Percentiles rank a stretch among this genome's conserved stretches.
phyloP scores from a whole-genome alignment of 2,113 vertebrate species.

The Phodopus roborovskii region DNA sequence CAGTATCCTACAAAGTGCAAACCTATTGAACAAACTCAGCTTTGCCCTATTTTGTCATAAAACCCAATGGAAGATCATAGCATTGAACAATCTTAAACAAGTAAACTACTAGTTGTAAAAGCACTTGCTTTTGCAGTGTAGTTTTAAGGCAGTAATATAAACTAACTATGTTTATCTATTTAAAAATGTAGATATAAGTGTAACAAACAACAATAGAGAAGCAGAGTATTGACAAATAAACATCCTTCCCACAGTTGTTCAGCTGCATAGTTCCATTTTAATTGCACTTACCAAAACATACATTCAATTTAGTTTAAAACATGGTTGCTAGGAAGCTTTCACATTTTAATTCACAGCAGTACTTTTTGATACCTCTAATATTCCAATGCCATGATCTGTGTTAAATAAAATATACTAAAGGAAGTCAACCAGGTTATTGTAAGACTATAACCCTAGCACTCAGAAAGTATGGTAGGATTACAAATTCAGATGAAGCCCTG shows the following conservation, averaged over 20 bases:
- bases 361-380: slow-evolving; percentile 3
- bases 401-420: not conserved
- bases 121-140: not conserved
- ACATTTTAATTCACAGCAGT: not conserved
- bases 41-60: not conserved
- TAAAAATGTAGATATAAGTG: not conserved
- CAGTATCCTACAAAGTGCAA: accelerated
- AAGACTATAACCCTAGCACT: not conserved
- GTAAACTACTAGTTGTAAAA: not conserved
- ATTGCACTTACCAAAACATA: not conserved
- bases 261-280: not conserved
- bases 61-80: not conserved
- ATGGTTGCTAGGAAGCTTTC: not conserved
- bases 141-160: not conserved
- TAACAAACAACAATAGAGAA: not conserved
- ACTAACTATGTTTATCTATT: not conserved
- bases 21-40: not conserved
- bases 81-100: not conserved
- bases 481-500: no score
- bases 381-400: not conserved
- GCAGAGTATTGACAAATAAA: not conserved
- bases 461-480: not conserved
- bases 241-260: not conserved
- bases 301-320: slow-evolving; percentile 5
- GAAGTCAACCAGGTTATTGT: not conserved